Evolutionary conservation across 2,888 invertebrate species (phyloP).

Genomic region (Sinelater perroti): DNA sequence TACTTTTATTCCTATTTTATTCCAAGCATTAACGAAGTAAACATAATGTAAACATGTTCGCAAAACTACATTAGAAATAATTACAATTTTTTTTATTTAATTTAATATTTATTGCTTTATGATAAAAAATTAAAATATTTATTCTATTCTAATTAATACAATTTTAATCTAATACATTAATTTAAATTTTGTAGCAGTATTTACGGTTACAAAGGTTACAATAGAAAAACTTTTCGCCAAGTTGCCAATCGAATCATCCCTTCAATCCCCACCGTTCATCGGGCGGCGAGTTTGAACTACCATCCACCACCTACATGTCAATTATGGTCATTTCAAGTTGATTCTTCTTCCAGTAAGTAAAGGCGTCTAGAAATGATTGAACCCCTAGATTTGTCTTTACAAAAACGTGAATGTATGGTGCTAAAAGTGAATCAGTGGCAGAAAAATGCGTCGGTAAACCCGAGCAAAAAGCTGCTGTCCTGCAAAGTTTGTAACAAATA

Average conservation of each 20-base stretch:
- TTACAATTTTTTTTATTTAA: too few relatives aligned
- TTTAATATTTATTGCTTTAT: too few relatives aligned
- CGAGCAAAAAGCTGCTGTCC: constrained; percentile 63
- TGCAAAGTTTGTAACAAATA: constrained; percentile 92
- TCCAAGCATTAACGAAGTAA: too few relatives aligned
- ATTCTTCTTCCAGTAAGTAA: too few relatives aligned
- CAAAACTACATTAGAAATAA: too few relatives aligned
- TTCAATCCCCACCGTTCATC: constrained; percentile 14
- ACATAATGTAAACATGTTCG: too few relatives aligned
- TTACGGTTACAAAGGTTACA: too few relatives aligned
- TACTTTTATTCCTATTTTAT: constrained; percentile 1
- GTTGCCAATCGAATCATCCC: constrained; percentile 11
- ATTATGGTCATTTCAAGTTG: too few relatives aligned
- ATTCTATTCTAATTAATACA: too few relatives aligned
- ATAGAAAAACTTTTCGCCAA: not conserved
- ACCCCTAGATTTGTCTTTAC: constrained; percentile 43
- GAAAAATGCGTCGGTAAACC: not conserved
- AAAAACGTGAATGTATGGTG: constrained; percentile 15
- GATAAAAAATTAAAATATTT: too few relatives aligned
- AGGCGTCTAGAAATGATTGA: constrained; percentile 35
- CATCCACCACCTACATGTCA: not conserved
- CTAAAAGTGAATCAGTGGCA: not conserved
- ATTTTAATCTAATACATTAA: too few relatives aligned
- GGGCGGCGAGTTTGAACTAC: not conserved
- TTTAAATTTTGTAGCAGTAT: too few relatives aligned